Conservation (phyloP, 1,140 invertebrate species). For the Drosophila serrata region DNA sequence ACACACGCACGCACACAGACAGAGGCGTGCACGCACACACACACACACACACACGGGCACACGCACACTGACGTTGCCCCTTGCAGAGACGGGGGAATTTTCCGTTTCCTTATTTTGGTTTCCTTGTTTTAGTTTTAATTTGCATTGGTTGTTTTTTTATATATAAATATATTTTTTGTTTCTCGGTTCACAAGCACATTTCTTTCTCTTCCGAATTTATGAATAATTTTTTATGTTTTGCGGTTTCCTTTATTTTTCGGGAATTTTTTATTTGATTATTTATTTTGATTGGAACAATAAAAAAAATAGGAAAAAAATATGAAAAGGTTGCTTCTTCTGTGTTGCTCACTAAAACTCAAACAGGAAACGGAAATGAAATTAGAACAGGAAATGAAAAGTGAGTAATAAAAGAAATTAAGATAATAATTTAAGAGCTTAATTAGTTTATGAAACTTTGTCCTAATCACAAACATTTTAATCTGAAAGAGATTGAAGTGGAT, state of each 20-base stretch:
- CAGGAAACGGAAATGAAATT: background rate
- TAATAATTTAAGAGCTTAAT: background rate
- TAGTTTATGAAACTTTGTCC: background rate
- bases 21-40: constrained; percentile 6
- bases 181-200: constrained; percentile 16
- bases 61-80: constrained; percentile 9
- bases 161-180: constrained; percentile 16
- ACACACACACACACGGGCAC: constrained; percentile 2
- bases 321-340: constrained; percentile 2
- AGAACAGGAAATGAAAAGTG: background rate
- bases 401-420: background rate
- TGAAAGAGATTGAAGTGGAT: background rate
- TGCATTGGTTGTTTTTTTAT: constrained; percentile 8
- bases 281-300: constrained; percentile 22
- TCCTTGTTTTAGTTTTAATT: constrained; percentile 42
- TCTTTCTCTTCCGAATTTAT: background rate
- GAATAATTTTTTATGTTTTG: constrained; percentile 14
- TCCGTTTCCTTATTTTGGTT: constrained; percentile 48
- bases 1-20: constrained; percentile 15
- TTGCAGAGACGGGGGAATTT: constrained; percentile 26
- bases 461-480: background rate
- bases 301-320: constrained; percentile 37
- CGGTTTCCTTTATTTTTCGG: constrained; percentile 1
- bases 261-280: constrained; percentile 9
- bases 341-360: background rate